These are phyloP conservation scores for Hermodice carunculata DNA, from an alignment of 2,888 invertebrate species.

Conservation along the genomic window DNA sequence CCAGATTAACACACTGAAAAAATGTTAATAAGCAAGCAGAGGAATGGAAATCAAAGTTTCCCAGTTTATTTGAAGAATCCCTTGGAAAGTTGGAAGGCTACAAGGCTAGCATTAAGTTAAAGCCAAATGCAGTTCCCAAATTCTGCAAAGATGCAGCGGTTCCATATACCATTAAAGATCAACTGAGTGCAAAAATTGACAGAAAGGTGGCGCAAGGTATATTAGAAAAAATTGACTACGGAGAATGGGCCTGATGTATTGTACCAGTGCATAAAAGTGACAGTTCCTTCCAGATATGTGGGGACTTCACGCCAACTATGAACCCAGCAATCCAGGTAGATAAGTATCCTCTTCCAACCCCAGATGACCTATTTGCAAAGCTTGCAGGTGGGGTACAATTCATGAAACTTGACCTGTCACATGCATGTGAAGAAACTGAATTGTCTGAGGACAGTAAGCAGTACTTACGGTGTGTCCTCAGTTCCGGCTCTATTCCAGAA, in stretches of 20 bases:
- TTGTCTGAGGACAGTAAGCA: not conserved
- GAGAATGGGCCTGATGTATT: too few species aligned
- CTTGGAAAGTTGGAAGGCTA: not conserved
- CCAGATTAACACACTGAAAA: not conserved
- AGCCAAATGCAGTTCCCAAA: not conserved
- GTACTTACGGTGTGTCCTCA: too few species aligned
- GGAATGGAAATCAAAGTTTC: not conserved
- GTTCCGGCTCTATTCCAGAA: too few species aligned
- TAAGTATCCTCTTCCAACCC: slow-evolving; percentile 2
- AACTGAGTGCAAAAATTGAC: too few species aligned
- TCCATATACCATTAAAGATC: too few species aligned
- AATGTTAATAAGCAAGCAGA: not conserved
- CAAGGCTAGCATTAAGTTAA: not conserved
- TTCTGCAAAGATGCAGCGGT: too few species aligned
- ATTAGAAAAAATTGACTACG: too few species aligned
- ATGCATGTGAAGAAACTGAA: slow-evolving; percentile 6
- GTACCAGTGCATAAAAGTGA: too few species aligned
- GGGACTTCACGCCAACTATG: slow-evolving; percentile 1
- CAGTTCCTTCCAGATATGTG: slow-evolving; percentile 9
- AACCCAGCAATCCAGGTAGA: not conserved
- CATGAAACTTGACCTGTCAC: slow-evolving; percentile 1
- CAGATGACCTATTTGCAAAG: slow-evolving; percentile 9
- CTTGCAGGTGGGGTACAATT: not conserved
- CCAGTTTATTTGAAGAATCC: not conserved
- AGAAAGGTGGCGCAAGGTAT: too few species aligned